Base-by-base conservation (phyloP, 1,140 invertebrate species). In the Heliconius hewitsoni region DNA sequence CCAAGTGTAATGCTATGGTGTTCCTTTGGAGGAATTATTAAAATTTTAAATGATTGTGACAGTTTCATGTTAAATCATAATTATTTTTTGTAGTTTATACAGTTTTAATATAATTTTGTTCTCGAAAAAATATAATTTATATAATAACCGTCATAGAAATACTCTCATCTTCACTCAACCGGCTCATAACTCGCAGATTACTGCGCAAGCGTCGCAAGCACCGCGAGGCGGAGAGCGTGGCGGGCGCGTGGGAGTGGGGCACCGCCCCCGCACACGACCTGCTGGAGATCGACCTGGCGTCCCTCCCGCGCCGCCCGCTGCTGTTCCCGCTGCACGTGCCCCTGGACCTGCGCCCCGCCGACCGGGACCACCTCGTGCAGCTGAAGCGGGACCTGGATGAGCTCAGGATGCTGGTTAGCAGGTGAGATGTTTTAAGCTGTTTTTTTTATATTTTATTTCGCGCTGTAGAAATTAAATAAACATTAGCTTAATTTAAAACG, bases 321-420 rank as follows among this genome's bases (percentile, higher is more conserved):
- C 93, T 96, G 83, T 97, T 94, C 82, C 94, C 95, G 4, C 89
- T 96, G 71, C 96, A 96, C 85, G 82, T 85, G 72, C 95, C 95
- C 23, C 91, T 95, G 18, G 92, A 95, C 73, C 88, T 96, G 9
- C 84, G 78, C 76, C 86, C 85, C 30, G 73, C 84, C 8, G 52
- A 84, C 0, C 66, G 84, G 5, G 88, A 95, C 1, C 79, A 84
- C 19, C 83, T 94, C 34, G 83, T 92, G 75, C 77, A 84, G 3
- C 84, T 94, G 9, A 90, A 93, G 77, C 76, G 79, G 55, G 90
- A 92, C 60, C 89, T 91, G 80, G 85, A 89, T 60, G 75, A 85
- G 39, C 83, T 92, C 71, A 83, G 87, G 81, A 39, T 87, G 81
- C 78, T 85, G 80, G 85, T 90, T 72, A 66, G 66, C 80, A 87